Percentiles rank a stretch among this genome's conserved stretches.
These are phyloP conservation scores for Poicephalus gulielmi DNA, from an alignment of 2,113 vertebrate species.

Conservation along the genomic window DNA sequence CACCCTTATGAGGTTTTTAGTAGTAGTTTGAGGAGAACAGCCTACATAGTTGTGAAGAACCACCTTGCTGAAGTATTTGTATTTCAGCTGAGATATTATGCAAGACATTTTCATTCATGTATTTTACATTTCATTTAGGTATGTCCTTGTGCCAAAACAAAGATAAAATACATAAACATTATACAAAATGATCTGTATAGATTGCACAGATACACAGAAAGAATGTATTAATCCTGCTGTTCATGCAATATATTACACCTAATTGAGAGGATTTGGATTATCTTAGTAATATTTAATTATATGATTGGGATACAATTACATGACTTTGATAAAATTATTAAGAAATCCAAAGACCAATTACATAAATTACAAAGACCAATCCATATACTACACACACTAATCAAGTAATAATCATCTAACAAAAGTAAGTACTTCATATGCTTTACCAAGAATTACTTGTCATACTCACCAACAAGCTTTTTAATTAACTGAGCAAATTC, in stretches of 20 bases:
- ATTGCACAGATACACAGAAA: not conserved
- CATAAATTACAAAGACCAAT: not conserved
- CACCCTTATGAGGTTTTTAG: not conserved
- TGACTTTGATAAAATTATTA: conserved; percentile 8
- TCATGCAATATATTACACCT: not conserved
- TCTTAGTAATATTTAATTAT: conserved; percentile 9
- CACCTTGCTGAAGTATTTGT: not conserved
- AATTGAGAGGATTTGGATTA: not conserved
- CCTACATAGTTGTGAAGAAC: not conserved
- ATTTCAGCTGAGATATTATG: not conserved
- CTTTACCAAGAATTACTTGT: not conserved
- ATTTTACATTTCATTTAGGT: not conserved
- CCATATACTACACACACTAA: not conserved
- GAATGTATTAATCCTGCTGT: not conserved
- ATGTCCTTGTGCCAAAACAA: not conserved
- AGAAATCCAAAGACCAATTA: not conserved
- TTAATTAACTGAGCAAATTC: conserved; percentile 98
- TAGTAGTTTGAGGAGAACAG: not conserved
- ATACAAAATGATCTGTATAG: not conserved
- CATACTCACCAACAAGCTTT: conserved; percentile 92
- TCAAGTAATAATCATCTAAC: not conserved
- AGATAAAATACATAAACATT: not conserved
- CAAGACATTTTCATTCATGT: not conserved
- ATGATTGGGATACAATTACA: not conserved
- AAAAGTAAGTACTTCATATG: not conserved